Percentiles rank a stretch among this genome's conserved stretches.
Conservation (phyloP, 2,888 invertebrate genomes). For the Idaea aversata region DNA sequence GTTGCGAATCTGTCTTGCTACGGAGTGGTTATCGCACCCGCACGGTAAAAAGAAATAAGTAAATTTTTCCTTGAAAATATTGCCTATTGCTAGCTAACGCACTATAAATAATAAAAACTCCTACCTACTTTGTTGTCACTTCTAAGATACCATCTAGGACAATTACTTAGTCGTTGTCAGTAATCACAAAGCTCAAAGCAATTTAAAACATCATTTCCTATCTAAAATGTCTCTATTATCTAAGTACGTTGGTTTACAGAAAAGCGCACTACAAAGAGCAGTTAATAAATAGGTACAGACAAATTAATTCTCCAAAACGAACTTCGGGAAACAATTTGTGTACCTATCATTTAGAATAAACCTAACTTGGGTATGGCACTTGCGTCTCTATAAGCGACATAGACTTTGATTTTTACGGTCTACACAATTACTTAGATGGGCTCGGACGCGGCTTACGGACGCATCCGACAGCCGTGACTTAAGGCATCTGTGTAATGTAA, state of each 20-base stretch:
- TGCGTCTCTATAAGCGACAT: neutral
- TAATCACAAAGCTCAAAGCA: slow-evolving; percentile 6
- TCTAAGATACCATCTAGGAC: no score
- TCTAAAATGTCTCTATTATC: neutral
- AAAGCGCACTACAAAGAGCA: neutral
- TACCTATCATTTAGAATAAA: neutral
- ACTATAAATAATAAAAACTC: no score
- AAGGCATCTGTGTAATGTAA: no score
- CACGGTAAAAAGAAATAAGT: no score
- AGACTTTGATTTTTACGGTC: neutral
- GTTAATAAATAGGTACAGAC: neutral
- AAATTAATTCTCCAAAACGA: neutral
- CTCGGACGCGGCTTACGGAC: no score
- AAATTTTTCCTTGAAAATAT: no score
- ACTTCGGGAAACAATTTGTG: neutral
- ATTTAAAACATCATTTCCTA: neutral
- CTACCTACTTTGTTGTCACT: no score
- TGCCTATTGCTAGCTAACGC: no score
- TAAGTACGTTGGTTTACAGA: neutral
- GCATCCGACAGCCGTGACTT: no score
- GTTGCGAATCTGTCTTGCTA: no score
- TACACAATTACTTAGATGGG: no score
- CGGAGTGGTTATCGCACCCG: no score
- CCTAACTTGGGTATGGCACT: neutral
- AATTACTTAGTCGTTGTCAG: neutral